Evolutionary conservation across 2,888 invertebrate species (phyloP), one percentile per base, ranked within the genome.

Genomic region (Drosophila cyrtoloma): DNA sequence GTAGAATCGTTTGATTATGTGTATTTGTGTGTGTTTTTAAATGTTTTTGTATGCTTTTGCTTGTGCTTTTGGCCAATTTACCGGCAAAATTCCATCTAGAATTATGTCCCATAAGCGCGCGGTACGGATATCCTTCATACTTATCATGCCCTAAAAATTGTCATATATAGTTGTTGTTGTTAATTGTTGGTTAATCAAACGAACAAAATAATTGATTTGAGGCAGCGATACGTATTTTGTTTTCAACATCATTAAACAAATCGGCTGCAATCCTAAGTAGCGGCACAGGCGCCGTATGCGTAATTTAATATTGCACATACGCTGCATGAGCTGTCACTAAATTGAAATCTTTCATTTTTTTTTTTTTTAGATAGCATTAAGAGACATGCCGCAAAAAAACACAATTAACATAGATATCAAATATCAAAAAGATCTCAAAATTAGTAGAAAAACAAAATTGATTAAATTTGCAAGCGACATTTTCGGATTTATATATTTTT

Each of bases 71-170:
- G 91, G 92, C 93, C 92, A 93, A 93, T 93, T 93, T 93, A 93
- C 93, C 93, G 93, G 93, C 91, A 92, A 93, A 93, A 92, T 93
- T 93, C 93, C 93, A 93, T 91, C 93, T 93, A 91, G 93, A 88
- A 93, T 92, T 93, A 89, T 93, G 92, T 91, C 93, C 93, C 93
- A 93, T 92, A 89, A 92, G 93, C 86, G 92, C 91, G 88, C 93
- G 93, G 91, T 93, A 93, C 79, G 86, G 84, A 92, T 92, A 93
- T 92, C 93, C 93, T 85, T 93, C 93, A 91, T 93, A 93, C 91
- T 93, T 93, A 90, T 93, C 93, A 92, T 92, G 86, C 91, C 93
- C 93, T 93, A 92, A 86, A 92, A 84, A 82, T 91, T 89, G 75
- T 80, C 84, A 82, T 84, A 80, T 67, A 72, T 89, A 76, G 72